phyloP scores from a whole-genome alignment of 2,888 invertebrate genomes.

The Apamea epomidion region DNA sequence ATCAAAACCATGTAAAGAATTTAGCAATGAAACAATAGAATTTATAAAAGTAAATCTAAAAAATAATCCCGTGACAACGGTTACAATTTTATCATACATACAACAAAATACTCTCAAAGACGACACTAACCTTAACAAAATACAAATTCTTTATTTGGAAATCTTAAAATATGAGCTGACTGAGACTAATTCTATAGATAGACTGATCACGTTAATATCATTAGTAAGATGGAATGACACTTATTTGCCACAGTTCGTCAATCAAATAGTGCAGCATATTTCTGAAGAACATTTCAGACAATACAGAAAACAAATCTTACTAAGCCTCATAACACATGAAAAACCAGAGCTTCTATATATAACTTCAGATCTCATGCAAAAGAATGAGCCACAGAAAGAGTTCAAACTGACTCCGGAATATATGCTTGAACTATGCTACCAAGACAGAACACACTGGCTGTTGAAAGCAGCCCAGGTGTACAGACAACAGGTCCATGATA shows the following conservation, averaged over 20 bases:
- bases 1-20: slow-evolving; percentile 76
- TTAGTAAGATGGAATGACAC: slow-evolving; percentile 81
- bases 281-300: slow-evolving; percentile 83
- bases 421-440: slow-evolving; percentile 88
- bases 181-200: slow-evolving; percentile 80
- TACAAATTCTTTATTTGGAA: slow-evolving; percentile 82
- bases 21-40: slow-evolving; percentile 77
- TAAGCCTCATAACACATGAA: slow-evolving; percentile 83
- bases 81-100: slow-evolving; percentile 78
- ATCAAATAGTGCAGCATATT: slow-evolving; percentile 79
- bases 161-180: slow-evolving; percentile 80
- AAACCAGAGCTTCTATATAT: slow-evolving; percentile 80
- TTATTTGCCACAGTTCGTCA: slow-evolving; percentile 76
- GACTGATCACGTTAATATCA: slow-evolving; percentile 81
- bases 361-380: slow-evolving; percentile 81
- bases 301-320: slow-evolving; percentile 85
- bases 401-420: slow-evolving; percentile 88
- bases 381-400: slow-evolving; percentile 84
- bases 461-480: slow-evolving; percentile 87
- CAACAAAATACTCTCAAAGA: slow-evolving; percentile 73
- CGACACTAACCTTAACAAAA: slow-evolving; percentile 73
- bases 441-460: slow-evolving; percentile 87
- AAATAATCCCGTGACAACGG: slow-evolving; percentile 84
- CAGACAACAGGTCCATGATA: slow-evolving; percentile 85
- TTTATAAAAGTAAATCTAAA: slow-evolving; percentile 86